phyloP scores from a whole-genome alignment of 2,113 vertebrate genomes.

The Lontra canadensis region DNA sequence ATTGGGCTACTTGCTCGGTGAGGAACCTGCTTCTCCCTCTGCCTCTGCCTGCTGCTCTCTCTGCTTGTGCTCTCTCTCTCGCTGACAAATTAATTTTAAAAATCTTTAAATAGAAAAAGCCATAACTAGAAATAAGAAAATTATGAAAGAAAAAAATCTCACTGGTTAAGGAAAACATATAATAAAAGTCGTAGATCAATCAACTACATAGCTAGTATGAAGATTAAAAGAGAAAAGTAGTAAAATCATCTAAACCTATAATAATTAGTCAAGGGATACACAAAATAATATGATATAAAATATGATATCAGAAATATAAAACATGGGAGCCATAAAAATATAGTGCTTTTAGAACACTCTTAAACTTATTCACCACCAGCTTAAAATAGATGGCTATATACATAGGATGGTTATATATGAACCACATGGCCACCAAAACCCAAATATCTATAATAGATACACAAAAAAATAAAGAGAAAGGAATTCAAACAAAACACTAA shows the following conservation, averaged over 20 bases:
- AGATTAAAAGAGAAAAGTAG: background rate
- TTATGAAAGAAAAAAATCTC: background rate
- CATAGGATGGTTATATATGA: background rate
- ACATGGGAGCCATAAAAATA: background rate
- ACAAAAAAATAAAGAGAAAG: background rate
- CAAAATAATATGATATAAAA: background rate
- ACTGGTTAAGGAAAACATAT: background rate
- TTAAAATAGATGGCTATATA: background rate
- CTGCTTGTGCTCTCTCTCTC: background rate
- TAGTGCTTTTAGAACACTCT: background rate
- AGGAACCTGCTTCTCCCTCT: no score
- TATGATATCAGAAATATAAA: background rate
- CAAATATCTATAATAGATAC: background rate
- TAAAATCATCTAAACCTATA: background rate
- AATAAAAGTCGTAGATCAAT: background rate
- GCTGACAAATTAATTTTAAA: no score
- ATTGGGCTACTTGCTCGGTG: no score
- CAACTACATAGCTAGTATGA: background rate
- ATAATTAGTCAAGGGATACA: background rate
- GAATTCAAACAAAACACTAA: background rate
- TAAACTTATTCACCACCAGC: background rate
- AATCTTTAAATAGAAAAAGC: background rate
- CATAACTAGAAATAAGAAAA: background rate
- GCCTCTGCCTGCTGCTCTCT: no score
- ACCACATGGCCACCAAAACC: background rate